phyloP scores from a whole-genome alignment of 2,888 invertebrate genomes.

The Thalpophila matura region DNA sequence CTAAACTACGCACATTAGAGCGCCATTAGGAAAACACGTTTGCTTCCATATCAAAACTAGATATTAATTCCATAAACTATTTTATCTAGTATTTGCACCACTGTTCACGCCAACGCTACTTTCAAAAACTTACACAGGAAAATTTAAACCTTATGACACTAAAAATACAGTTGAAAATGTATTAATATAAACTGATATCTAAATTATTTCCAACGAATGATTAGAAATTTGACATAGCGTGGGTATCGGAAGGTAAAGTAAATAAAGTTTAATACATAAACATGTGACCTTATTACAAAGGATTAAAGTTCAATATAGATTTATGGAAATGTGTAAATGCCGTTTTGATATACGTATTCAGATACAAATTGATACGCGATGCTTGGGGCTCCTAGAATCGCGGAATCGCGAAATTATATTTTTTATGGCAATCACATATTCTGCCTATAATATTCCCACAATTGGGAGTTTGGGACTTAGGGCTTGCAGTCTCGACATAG shows the following conservation, averaged over 20 bases:
- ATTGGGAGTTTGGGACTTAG: too few relatives aligned
- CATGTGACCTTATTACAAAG: conserved; percentile 31
- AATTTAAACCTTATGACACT: accelerated
- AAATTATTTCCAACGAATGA: conserved; percentile 38
- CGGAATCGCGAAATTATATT: too few relatives aligned
- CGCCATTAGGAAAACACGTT: conserved; percentile 38
- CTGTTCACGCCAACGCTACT: conserved; percentile 38
- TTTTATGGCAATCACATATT: too few relatives aligned
- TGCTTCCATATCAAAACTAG: conserved; percentile 41
- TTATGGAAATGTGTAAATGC: conserved; percentile 1
- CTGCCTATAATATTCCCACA: too few relatives aligned
- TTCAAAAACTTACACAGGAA: neutral
- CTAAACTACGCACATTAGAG: conserved; percentile 29
- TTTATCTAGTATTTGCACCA: conserved; percentile 35
- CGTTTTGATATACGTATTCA: conserved; percentile 29
- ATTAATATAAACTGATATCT: neutral
- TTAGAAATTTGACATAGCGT: conserved; percentile 60
- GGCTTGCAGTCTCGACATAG: too few relatives aligned
- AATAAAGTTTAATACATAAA: conserved; percentile 24
- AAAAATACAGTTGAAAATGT: neutral
- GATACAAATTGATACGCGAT: conserved; percentile 11
- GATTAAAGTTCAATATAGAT: conserved; percentile 40
- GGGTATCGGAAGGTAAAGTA: conserved; percentile 38
- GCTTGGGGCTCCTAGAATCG: neutral
- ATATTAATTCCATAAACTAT: conserved; percentile 47